Percentiles rank a stretch among this genome's conserved stretches.
phyloP scores from a whole-genome alignment of 1,140 invertebrate species.

The Harpegnathos saltator region DNA sequence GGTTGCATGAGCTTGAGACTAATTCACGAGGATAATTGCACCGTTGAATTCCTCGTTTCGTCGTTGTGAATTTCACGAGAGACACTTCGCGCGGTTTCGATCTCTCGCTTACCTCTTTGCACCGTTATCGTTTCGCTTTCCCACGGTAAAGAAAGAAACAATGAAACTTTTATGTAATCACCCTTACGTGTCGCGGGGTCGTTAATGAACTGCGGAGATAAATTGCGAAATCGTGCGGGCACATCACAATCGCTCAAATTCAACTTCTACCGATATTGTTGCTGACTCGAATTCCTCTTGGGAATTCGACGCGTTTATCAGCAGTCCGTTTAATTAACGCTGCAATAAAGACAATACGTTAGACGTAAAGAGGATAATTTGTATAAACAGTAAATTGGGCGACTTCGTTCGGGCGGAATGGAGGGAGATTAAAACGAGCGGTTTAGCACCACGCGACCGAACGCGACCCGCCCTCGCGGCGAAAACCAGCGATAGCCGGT shows the following conservation, averaged over 20 bases:
- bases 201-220: too few relatives aligned
- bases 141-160: neutral
- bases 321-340: neutral
- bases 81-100: neutral
- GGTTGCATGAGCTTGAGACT: too few relatives aligned
- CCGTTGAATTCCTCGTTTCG: neutral
- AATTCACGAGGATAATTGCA: neutral
- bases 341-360: neutral
- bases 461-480: neutral
- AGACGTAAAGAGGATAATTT: constrained; percentile 1
- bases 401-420: neutral
- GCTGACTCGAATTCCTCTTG: too few relatives aligned
- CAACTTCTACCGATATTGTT: too few relatives aligned
- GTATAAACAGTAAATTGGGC: neutral
- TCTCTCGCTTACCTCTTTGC: constrained; percentile 3
- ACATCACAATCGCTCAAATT: too few relatives aligned
- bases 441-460: neutral
- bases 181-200: too few relatives aligned
- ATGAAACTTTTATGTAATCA: too few relatives aligned
- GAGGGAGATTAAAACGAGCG: neutral
- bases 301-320: too few relatives aligned
- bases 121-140: neutral
- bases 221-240: too few relatives aligned
- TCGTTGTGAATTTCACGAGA: neutral
- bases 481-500: neutral